phyloP scores from a whole-genome alignment of 2,797 vertebrate species.

The Coilia nasus region DNA sequence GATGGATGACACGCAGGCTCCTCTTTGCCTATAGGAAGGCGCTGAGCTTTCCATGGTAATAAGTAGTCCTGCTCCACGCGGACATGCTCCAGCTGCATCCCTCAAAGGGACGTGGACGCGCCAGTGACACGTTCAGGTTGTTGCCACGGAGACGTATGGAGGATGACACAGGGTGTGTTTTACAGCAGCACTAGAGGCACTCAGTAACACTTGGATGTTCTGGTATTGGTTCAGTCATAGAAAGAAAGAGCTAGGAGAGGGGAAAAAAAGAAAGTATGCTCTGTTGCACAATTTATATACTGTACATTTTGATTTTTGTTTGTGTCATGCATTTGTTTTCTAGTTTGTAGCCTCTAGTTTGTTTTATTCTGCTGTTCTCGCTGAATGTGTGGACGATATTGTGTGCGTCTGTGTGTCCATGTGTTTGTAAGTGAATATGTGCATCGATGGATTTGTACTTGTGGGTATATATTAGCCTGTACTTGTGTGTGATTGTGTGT shows the following conservation, averaged over 20 bases:
- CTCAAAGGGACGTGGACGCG: not conserved
- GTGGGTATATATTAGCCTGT: not conserved
- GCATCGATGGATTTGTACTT: not conserved
- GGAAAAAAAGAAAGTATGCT: not conserved
- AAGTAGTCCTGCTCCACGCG: not conserved
- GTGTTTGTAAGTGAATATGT: not conserved
- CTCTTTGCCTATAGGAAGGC: slow-evolving; percentile 9
- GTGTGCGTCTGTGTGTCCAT: not conserved
- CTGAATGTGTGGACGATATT: not conserved
- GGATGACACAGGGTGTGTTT: not conserved
- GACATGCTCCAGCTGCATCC: not conserved
- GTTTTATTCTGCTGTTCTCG: not conserved
- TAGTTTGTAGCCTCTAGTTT: not conserved
- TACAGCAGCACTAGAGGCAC: not conserved
- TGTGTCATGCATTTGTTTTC: not conserved
- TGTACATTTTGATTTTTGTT: not conserved
- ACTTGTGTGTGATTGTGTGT: not conserved
- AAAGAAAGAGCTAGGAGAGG: too few relatives aligned
- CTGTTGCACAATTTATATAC: not conserved
- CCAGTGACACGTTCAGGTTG: not conserved
- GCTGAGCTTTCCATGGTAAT: not conserved
- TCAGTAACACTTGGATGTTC: not conserved
- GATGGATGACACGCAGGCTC: not conserved
- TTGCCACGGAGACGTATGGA: slow-evolving; percentile 14
- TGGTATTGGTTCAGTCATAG: too few relatives aligned